Evolutionary conservation across 2,113 vertebrate genomes (phyloP).

Genomic region (Riparia riparia): DNA sequence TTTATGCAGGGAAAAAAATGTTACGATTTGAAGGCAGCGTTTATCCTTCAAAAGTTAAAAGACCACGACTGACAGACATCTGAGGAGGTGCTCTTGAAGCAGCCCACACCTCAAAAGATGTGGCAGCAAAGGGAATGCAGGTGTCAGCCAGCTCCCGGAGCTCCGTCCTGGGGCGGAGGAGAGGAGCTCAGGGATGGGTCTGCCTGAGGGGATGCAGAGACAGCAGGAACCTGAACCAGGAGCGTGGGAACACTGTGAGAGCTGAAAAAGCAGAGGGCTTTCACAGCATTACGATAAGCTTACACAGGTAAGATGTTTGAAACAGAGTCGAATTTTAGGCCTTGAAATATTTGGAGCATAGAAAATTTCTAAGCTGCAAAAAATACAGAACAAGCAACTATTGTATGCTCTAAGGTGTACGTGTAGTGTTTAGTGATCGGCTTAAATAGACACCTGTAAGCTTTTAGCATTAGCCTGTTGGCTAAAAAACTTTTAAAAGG

Average conservation of each 20-base stretch:
- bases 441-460: not conserved
- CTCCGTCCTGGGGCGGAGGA: too few species aligned
- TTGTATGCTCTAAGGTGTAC: not conserved
- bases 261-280: not conserved
- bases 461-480: too few species aligned
- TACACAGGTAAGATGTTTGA: not conserved
- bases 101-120: not conserved
- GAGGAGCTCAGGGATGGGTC: not conserved
- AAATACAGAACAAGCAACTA: not conserved
- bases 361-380: not conserved
- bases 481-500: not conserved
- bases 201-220: not conserved
- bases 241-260: not conserved
- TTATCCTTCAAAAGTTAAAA: not conserved
- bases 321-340: not conserved
- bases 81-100: not conserved
- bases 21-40: not conserved
- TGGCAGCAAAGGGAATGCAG: not conserved
- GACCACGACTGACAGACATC: rapidly evolving
- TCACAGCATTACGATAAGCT: not conserved
- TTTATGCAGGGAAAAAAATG: not conserved
- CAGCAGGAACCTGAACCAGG: not conserved
- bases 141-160: not conserved
- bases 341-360: not conserved
- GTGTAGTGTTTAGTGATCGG: not conserved